Percentiles rank a stretch among this genome's conserved stretches.
These are phyloP conservation scores for Halcyon leucocephala DNA, from an alignment of 2,797 vertebrate species.

Conservation along the genomic window DNA sequence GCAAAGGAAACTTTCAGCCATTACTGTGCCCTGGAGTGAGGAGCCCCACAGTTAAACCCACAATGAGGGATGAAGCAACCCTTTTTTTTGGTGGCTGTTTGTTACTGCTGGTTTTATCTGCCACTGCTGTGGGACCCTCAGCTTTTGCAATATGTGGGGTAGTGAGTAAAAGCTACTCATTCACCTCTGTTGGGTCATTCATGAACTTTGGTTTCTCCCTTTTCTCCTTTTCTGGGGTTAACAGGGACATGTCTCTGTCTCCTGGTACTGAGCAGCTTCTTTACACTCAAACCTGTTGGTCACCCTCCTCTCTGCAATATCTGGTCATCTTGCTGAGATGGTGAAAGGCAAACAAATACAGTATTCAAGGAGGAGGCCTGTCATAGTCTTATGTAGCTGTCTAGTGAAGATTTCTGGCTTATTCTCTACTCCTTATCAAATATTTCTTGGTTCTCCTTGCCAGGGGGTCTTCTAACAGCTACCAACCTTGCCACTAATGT, in stretches of 20 bases:
- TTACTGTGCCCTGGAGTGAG: accelerated
- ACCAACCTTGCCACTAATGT: accelerated
- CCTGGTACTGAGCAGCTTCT: neutral
- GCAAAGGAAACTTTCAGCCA: neutral
- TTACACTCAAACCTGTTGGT: neutral
- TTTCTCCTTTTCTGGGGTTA: neutral
- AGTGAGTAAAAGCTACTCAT: neutral
- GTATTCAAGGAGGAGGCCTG: neutral
- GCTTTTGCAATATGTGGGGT: neutral
- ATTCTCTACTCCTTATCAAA: neutral
- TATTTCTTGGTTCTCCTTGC: neutral
- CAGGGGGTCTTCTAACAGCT: neutral
- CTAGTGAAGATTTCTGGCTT: neutral
- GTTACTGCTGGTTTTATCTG: neutral
- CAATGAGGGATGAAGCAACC: neutral
- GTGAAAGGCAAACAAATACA: neutral
- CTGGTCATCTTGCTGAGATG: neutral
- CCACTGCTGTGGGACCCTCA: neutral
- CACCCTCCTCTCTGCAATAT: neutral
- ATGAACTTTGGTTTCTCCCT: neutral
- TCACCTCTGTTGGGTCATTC: neutral
- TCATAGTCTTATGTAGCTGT: neutral
- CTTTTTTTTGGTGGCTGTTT: neutral
- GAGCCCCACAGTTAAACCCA: neutral
- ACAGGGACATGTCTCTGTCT: neutral